Conservation (phyloP, 1,140 invertebrate species). For the Philopotamus ludificatus region DNA sequence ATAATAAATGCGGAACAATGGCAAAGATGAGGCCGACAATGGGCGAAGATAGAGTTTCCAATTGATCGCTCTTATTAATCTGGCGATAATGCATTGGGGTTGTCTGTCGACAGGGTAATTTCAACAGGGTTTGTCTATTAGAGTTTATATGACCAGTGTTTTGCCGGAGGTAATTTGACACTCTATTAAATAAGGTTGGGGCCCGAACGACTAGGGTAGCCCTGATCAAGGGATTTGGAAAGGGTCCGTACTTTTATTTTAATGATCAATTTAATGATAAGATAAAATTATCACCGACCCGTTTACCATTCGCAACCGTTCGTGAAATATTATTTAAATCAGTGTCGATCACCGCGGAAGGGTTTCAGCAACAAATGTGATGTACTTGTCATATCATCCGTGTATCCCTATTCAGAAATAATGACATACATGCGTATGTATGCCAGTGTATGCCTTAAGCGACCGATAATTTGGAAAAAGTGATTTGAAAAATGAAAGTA, state of each 20-base stretch:
- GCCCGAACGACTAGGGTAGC: neutral
- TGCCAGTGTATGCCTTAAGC: slow-evolving; percentile 3
- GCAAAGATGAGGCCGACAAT: neutral
- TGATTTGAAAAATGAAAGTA: slow-evolving; percentile 27
- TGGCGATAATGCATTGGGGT: neutral
- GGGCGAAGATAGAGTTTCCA: neutral
- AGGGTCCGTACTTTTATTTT: slow-evolving; percentile 27
- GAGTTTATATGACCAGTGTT: slow-evolving; percentile 22
- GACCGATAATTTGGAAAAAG: slow-evolving; percentile 23
- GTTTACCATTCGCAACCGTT: neutral
- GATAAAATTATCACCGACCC: neutral
- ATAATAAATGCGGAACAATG: too few species aligned
- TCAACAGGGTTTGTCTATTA: neutral
- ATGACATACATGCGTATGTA: neutral
- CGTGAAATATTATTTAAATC: neutral
- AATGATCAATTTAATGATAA: slow-evolving; percentile 27
- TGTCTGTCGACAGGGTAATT: neutral
- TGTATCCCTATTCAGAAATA: neutral
- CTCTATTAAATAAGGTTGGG: slow-evolving; percentile 30
- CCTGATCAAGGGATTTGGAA: slow-evolving; percentile 7
- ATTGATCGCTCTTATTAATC: slow-evolving; percentile 1
- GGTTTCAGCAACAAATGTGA: neutral
- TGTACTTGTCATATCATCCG: slow-evolving; percentile 2
- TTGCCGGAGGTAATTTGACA: slow-evolving; percentile 26
- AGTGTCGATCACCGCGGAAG: neutral